Evolutionary conservation across 2,113 vertebrate species (phyloP), one percentile per base, ranked within the genome.

Genomic region (Asarcornis scutulata): DNA sequence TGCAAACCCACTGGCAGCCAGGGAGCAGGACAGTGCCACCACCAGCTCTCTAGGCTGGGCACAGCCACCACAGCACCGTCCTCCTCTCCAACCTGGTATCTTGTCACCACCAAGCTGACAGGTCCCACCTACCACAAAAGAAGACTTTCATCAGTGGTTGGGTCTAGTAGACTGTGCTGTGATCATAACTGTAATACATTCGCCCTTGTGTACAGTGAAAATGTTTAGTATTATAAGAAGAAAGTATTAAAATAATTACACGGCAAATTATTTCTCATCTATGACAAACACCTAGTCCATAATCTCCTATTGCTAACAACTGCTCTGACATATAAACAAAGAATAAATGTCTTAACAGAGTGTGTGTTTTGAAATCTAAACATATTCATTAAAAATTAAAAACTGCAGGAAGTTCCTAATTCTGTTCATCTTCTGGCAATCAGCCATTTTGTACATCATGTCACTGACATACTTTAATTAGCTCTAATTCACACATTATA

Each of bases 381-480:
- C 64, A 83, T 46, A 93, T 9, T 73, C 11, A 91, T 64, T 31
- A 91, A 89, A 90, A 79, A 91, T 42, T 62, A 72, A 94, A 94
- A 79, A 88, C 77, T 79, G 7, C 31, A 94, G 58, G 69, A 95
- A 93, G 76, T 15, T 81, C 56, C 46, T 75, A 81, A 88, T 91
- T 83, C 71, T 86, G 36, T 85, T 93, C n/a, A 38, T 5, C 34
- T 76, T 69, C 34, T 83, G 48, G 85, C 60, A 94, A 78, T 83
- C 83, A 82, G 78, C 42, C 69, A 83, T 68, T 90, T 91, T 90
- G 69, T 59, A 76, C 88, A 84, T 77, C 86, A 80, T 63, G n/a
- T 91, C 88, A 82, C 64, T 88, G 81, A 78, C 66, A 91, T 68
- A 66, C 22, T 84, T 96, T 92, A 96, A 93, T 95, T 93, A 95